Conservation (phyloP, 2,113 vertebrate genomes). For the Macroglossus sobrinus region DNA sequence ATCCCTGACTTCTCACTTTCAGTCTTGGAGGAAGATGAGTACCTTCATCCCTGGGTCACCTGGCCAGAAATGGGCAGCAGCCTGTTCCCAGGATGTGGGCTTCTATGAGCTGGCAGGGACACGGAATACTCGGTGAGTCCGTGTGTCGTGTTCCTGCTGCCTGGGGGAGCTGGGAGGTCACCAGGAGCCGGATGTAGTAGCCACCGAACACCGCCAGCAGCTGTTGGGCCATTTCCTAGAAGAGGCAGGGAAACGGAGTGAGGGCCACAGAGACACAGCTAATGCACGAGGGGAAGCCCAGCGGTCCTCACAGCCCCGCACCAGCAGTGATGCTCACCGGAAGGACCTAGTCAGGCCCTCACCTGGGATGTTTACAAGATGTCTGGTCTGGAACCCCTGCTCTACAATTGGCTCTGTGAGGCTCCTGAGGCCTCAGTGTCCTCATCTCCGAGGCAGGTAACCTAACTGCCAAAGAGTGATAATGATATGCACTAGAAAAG, state of each 20-base stretch:
- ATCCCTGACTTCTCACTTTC: neutral
- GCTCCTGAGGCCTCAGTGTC: neutral
- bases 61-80: constrained; percentile 45
- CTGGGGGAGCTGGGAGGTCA: constrained; percentile 78
- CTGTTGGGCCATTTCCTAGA: constrained; percentile 83
- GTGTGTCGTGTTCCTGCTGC: constrained; percentile 33
- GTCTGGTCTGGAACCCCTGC: neutral
- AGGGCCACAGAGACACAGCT: neutral
- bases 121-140: constrained; percentile 64
- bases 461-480: neutral
- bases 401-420: neutral
- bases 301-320: neutral
- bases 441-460: neutral
- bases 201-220: constrained; percentile 81
- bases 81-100: constrained; percentile 31
- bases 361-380: neutral
- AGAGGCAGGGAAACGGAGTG: neutral
- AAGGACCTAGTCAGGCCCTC: neutral
- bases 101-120: constrained; percentile 84
- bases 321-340: neutral
- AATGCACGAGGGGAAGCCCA: neutral
- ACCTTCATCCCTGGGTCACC: constrained; percentile 27
- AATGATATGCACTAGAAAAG: neutral
- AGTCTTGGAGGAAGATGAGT: neutral
- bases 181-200: constrained; percentile 83